These are phyloP conservation scores for Euglossa dilemma DNA, from an alignment of 1,140 invertebrate species.

Conservation along the genomic window DNA sequence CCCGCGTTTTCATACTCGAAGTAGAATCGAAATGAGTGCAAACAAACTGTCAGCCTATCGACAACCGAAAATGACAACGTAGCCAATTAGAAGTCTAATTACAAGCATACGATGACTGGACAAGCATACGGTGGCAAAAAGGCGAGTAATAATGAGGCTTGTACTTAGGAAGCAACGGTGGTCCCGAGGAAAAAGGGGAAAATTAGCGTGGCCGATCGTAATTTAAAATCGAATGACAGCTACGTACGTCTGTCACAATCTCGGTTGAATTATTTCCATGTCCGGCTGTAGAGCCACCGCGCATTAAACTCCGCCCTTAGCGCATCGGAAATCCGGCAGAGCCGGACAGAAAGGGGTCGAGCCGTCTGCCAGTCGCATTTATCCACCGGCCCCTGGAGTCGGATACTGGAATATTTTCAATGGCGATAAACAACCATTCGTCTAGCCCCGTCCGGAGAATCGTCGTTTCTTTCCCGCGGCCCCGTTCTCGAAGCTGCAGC, in stretches of 20 bases:
- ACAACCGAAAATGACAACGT: neutral
- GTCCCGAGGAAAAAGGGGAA: neutral
- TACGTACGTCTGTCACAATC: conserved; percentile 38
- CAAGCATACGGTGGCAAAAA: neutral
- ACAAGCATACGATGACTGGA: too few relatives aligned
- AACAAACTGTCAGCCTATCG: neutral
- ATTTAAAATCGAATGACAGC: conserved; percentile 34
- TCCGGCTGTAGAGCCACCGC: conserved; percentile 25
- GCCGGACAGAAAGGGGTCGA: conserved; percentile 41
- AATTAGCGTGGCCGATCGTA: neutral
- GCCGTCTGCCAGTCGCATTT: conserved; percentile 47
- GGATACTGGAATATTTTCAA: conserved; percentile 64
- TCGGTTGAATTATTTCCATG: conserved; percentile 47
- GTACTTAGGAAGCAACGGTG: neutral
- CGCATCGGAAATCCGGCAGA: conserved; percentile 38
- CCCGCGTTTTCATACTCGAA: too few relatives aligned
- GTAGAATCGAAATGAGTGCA: neutral
- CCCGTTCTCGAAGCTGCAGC: conserved; percentile 34
- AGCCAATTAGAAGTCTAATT: neutral
- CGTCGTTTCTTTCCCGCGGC: conserved; percentile 49
- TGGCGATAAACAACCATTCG: conserved; percentile 66
- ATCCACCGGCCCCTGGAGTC: conserved; percentile 16
- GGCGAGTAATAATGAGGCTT: neutral
- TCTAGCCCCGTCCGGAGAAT: conserved; percentile 39
- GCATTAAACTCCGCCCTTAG: conserved; percentile 50